These are phyloP conservation scores for mouse (Mus musculus) DNA, from an alignment of 2,113 vertebrate genomes.

Conservation along the genomic window GRCm39 chr14:121403001-121403500, in stretches of 20 bases:
- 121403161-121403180: neutral
- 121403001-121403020: neutral
- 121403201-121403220: constrained; percentile 50
- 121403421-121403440: neutral
- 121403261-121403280: neutral
- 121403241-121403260: constrained; percentile 44
- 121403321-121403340: neutral
- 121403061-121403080: neutral
- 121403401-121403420: accelerated
- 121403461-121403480: neutral
- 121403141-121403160: constrained; percentile 64
- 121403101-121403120: constrained; percentile 53
- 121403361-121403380: neutral
- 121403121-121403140: constrained; percentile 37
- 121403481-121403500: neutral
- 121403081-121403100: constrained; percentile 69
- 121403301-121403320: neutral
- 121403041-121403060: constrained; percentile 51
- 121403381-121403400: neutral
- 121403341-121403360: neutral
- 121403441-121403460: neutral
- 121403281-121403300: neutral
- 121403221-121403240: constrained; percentile 61
- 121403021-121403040: neutral
- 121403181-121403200: neutral